Conservation (phyloP, 2,797 vertebrate genomes). For the Myiothlypis chrysogaster region DNA sequence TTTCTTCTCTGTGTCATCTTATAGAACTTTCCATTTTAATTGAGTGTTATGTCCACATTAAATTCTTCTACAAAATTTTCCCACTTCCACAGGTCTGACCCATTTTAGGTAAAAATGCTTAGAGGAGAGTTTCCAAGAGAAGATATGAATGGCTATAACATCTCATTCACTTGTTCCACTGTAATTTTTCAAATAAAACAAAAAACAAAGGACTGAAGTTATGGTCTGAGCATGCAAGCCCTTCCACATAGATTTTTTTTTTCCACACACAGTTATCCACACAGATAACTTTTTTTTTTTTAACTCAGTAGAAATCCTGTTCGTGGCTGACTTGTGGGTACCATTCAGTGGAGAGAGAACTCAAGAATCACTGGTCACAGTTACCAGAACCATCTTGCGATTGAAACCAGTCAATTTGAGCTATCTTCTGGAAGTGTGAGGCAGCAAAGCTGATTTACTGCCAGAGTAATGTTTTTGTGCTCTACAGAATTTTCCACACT, state of each 20-base stretch:
- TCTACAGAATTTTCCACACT: background rate
- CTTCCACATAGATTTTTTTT: background rate
- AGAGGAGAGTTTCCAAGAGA: background rate
- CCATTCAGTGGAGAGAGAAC: background rate
- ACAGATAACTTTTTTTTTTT: background rate
- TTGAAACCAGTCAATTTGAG: background rate
- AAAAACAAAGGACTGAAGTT: background rate
- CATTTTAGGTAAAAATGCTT: background rate
- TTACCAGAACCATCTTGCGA: background rate
- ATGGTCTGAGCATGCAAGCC: background rate
- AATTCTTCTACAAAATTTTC: background rate
- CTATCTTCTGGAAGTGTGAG: background rate
- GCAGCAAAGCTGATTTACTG: background rate
- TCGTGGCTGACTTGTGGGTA: background rate
- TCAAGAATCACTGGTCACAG: background rate
- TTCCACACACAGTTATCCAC: no score
- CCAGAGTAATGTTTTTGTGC: background rate
- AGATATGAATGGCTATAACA: background rate
- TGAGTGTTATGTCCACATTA: background rate
- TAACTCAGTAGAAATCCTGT: background rate
- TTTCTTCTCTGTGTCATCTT: background rate
- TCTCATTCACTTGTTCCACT: background rate
- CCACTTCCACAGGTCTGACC: background rate
- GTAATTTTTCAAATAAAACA: background rate
- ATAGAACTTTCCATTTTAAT: background rate